Conservation (phyloP, 2,888 invertebrate genomes). For the Sericinus montela region DNA sequence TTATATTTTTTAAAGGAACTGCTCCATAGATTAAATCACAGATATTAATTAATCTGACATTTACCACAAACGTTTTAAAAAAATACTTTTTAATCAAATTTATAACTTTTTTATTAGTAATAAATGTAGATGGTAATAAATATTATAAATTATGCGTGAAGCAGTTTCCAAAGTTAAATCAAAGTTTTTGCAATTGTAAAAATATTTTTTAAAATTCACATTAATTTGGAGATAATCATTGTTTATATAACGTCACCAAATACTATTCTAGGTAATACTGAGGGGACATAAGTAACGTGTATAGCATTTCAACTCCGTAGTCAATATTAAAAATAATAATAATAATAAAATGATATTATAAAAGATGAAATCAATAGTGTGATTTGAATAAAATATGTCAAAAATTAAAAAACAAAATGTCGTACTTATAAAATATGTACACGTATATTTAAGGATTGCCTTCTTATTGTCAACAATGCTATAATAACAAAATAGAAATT, state of each 20-base stretch:
- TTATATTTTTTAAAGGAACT: conserved; percentile 17
- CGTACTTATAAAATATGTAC: not conserved
- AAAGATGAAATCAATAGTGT: conserved; percentile 1
- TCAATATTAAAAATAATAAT: conserved; percentile 2
- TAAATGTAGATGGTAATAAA: too few relatives aligned
- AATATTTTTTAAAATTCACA: conserved; percentile 6
- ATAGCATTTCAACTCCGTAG: not conserved
- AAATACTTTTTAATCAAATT: not conserved
- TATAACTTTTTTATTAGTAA: too few relatives aligned
- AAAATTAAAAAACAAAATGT: conserved; percentile 6
- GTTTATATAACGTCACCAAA: conserved; percentile 1
- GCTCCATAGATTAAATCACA: not conserved
- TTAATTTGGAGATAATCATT: conserved; percentile 5
- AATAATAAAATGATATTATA: not conserved
- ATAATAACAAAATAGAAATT: conserved; percentile 1
- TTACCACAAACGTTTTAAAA: not conserved
- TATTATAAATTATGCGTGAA: not conserved
- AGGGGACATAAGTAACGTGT: conserved; percentile 4
- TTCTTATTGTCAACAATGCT: conserved; percentile 17
- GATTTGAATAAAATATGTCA: not conserved
- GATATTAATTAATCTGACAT: not conserved
- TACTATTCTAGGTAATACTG: conserved; percentile 20
- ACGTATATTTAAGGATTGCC: conserved; percentile 1
- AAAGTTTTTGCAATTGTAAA: conserved; percentile 7
- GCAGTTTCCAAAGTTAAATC: conserved; percentile 2